phyloP scores from a whole-genome alignment of 2,888 invertebrate species.

The Tetramorium bicarinatum region DNA sequence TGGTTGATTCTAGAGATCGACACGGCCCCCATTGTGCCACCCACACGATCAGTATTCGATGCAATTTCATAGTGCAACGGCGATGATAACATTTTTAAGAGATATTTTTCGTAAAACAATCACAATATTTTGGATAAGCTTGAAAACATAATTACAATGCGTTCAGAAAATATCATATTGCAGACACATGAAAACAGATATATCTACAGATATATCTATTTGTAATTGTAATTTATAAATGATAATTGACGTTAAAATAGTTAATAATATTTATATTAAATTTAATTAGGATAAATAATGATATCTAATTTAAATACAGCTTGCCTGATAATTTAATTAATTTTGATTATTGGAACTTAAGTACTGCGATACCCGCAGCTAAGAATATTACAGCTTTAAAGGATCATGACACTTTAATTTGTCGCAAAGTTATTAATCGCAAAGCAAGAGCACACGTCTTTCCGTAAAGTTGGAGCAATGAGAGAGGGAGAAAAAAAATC shows the following conservation, averaged over 20 bases:
- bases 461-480: slow-evolving; percentile 11
- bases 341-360: background rate
- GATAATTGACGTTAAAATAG: background rate
- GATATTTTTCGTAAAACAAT: background rate
- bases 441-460: background rate
- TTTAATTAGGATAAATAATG: background rate
- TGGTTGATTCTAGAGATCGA: slow-evolving; percentile 40
- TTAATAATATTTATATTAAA: background rate
- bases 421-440: slow-evolving; percentile 24
- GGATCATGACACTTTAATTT: background rate
- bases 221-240: background rate
- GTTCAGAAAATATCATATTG: background rate
- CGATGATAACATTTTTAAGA: slow-evolving; percentile 5
- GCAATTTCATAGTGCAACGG: slow-evolving; percentile 17
- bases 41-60: slow-evolving; percentile 33
- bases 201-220: background rate
- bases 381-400: background rate
- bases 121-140: background rate
- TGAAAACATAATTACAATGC: background rate
- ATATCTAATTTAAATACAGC: slow-evolving; percentile 5
- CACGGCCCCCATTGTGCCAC: slow-evolving; percentile 22
- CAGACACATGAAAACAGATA: background rate
- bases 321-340: background rate
- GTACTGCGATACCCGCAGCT: background rate
- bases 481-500: slow-evolving; percentile 4